These are phyloP conservation scores for Urosaurus nigricauda DNA, from an alignment of 2,797 vertebrate species.

Conservation along the genomic window DNA sequence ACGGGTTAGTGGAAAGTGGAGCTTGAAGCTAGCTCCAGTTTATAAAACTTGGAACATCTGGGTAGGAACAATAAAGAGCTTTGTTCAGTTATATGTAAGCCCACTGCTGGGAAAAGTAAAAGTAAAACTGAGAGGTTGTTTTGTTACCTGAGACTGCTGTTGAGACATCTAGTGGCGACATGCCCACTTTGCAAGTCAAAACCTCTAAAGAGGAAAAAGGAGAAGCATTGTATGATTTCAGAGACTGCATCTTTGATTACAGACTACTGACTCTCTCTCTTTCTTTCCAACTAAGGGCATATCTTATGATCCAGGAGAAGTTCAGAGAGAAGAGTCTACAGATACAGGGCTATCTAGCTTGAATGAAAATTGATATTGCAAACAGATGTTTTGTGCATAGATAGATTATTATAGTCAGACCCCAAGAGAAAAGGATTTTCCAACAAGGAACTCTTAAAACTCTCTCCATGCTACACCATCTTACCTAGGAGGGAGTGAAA, in stretches of 20 bases:
- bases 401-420: neutral
- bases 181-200: conserved; percentile 6
- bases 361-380: neutral
- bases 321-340: too few relatives aligned
- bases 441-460: neutral
- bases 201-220: conserved; percentile 8
- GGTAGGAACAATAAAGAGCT: neutral
- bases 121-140: neutral
- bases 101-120: neutral
- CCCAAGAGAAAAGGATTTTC: neutral
- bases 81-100: neutral
- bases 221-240: neutral
- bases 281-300: too few relatives aligned
- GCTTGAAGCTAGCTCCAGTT: neutral
- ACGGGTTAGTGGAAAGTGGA: neutral
- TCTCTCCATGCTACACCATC: too few relatives aligned
- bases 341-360: too few relatives aligned
- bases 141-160: neutral
- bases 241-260: neutral
- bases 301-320: too few relatives aligned
- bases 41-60: neutral
- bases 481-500: too few relatives aligned
- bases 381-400: neutral
- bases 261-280: too few relatives aligned
- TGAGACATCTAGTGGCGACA: conserved; percentile 11